Conservation (phyloP, 2,113 vertebrate genomes). For the Chlamydotis undulata region DNA sequence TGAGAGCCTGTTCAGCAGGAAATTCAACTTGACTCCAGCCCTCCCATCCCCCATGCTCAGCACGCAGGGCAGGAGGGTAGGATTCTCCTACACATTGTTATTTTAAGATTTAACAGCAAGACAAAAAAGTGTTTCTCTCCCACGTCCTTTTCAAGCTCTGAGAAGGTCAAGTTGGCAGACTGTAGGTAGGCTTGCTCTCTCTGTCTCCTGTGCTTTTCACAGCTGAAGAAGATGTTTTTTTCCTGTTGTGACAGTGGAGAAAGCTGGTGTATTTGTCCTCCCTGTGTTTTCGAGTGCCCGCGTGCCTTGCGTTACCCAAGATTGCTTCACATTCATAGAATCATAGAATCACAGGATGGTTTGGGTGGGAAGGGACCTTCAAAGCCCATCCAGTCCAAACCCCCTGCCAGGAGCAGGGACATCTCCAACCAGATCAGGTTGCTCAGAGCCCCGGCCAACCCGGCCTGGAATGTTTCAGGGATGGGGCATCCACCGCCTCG, state of each 20-base stretch:
- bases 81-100: constrained; percentile 39
- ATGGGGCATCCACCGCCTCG: no score
- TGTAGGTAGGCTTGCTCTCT: neutral
- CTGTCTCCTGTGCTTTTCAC: neutral
- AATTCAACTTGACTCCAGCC: neutral
- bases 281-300: fast-evolving
- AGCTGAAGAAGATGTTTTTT: neutral
- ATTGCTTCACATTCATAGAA: neutral
- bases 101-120: constrained; percentile 46
- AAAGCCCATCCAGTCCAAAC: no score
- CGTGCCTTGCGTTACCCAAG: fast-evolving
- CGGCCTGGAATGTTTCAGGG: no score
- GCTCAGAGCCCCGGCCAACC: no score
- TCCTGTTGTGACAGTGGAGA: neutral
- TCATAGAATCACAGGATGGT: no score
- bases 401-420: no score
- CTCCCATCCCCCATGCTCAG: neutral
- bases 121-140: constrained; percentile 26
- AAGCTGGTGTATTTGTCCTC: neutral
- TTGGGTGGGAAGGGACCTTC: no score
- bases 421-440: no score
- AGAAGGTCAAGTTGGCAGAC: constrained; percentile 36
- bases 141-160: constrained; percentile 12
- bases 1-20: neutral
- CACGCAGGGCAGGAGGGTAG: neutral